Percentiles rank a stretch among this genome's conserved stretches.
These are phyloP conservation scores for Apocheima hispidaria DNA, from an alignment of 2,888 invertebrate genomes.

Conservation along the genomic window DNA sequence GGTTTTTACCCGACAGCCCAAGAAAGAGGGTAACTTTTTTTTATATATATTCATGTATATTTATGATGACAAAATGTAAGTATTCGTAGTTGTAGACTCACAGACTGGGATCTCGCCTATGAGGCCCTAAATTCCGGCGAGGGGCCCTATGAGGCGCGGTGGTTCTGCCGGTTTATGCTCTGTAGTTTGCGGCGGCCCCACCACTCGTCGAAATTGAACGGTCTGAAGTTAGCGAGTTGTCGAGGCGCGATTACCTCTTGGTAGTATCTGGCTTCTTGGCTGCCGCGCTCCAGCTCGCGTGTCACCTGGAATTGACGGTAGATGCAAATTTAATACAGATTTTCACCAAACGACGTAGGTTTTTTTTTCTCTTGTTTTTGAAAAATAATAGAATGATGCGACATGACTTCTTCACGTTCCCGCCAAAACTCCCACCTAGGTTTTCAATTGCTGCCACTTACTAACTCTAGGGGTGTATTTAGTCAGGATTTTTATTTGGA, in stretches of 20 bases:
- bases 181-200: constrained; percentile 91
- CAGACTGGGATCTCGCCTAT: not conserved
- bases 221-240: constrained; percentile 89
- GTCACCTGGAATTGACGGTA: constrained; percentile 75
- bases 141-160: constrained; percentile 63
- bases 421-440: too few relatives aligned
- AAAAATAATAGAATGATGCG: too few relatives aligned
- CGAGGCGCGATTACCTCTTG: constrained; percentile 88
- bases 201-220: constrained; percentile 92
- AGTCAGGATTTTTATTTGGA: too few relatives aligned
- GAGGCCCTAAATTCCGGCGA: not conserved
- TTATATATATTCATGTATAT: too few relatives aligned
- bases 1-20: too few relatives aligned
- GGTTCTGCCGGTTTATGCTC: constrained; percentile 86
- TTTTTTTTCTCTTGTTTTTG: too few relatives aligned
- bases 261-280: constrained; percentile 86
- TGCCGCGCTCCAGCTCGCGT: constrained; percentile 84
- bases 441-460: too few relatives aligned
- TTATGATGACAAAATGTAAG: constrained; percentile 8
- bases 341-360: too few relatives aligned
- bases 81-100: not conserved
- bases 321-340: too few relatives aligned
- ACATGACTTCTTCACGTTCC: too few relatives aligned
- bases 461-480: too few relatives aligned
- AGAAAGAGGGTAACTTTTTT: too few relatives aligned